phyloP scores from a whole-genome alignment of 2,888 invertebrate species.

The Pteria penguin region DNA sequence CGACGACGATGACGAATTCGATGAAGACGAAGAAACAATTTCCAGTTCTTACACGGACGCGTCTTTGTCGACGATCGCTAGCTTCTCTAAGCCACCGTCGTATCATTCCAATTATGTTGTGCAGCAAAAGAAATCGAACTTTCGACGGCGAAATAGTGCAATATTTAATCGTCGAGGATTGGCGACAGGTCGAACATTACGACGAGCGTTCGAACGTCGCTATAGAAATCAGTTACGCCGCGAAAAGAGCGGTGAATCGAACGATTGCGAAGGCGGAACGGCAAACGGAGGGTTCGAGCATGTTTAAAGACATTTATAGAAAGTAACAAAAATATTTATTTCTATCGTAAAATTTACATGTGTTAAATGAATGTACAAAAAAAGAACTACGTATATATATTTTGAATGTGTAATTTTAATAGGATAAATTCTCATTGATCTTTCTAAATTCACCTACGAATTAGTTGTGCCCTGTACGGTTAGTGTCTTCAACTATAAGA shows the following conservation, averaged over 20 bases:
- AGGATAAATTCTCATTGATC: too few relatives aligned
- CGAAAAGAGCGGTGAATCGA: conserved; percentile 29
- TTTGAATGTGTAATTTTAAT: too few relatives aligned
- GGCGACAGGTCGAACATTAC: conserved; percentile 58
- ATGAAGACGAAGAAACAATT: conserved; percentile 49
- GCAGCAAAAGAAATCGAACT: conserved; percentile 10
- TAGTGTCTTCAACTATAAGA: too few relatives aligned
- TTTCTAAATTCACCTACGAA: too few relatives aligned
- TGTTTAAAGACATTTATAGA: too few relatives aligned
- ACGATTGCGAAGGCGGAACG: background rate
- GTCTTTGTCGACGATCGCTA: conserved; percentile 38
- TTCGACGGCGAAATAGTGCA: conserved; percentile 41
- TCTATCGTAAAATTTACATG: too few relatives aligned
- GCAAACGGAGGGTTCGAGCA: too few relatives aligned
- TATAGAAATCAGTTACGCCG: conserved; percentile 56
- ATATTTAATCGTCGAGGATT: conserved; percentile 58
- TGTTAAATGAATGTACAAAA: too few relatives aligned
- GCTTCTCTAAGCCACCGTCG: conserved; percentile 51
- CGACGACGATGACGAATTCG: conserved; percentile 52
- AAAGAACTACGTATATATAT: too few relatives aligned
- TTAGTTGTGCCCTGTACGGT: too few relatives aligned
- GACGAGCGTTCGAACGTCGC: conserved; percentile 62
- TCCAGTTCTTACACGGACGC: conserved; percentile 46
- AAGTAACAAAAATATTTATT: too few relatives aligned
- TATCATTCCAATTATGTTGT: conserved; percentile 54